Evolutionary conservation across 2,113 vertebrate genomes (phyloP).

Genomic region (Caranx melampygus): DNA sequence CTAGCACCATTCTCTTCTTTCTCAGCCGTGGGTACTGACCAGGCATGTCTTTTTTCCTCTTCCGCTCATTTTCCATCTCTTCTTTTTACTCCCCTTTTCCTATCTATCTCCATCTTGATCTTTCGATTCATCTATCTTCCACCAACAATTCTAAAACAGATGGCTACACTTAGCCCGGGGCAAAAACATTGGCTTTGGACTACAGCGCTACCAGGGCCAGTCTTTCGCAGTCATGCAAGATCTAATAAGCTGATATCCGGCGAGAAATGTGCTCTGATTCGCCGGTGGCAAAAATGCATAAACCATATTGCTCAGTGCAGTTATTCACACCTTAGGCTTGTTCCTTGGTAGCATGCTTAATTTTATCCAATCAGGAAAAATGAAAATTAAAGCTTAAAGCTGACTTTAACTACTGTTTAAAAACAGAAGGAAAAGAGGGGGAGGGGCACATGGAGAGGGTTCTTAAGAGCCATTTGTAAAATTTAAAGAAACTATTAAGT

Average conservation of each 20-base stretch:
- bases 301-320: conserved; percentile 67
- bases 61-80: conserved; percentile 31
- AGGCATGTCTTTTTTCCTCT: conserved; percentile 49
- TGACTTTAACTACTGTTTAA: conserved; percentile 52
- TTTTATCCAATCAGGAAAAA: conserved; percentile 56
- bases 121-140: conserved; percentile 73
- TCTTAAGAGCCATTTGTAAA: conserved; percentile 65
- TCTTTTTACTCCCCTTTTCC: conserved; percentile 8
- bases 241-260: conserved; percentile 77
- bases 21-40: conserved; percentile 39
- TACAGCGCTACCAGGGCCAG: conserved; percentile 61
- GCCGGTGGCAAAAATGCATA: conserved; percentile 75
- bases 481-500: conserved; percentile 69
- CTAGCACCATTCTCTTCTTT: neutral
- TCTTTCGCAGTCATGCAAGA: conserved; percentile 72
- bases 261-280: conserved; percentile 64
- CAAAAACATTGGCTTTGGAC: conserved; percentile 80
- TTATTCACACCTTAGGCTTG: conserved; percentile 77
- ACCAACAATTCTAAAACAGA: conserved; percentile 80
- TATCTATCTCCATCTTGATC: conserved; percentile 73
- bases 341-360: conserved; percentile 73
- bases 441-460: conserved; percentile 21
- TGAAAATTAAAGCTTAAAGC: conserved; percentile 55
- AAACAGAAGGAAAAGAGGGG: conserved; percentile 7
- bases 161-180: conserved; percentile 79